phyloP scores from a whole-genome alignment of 2,888 invertebrate species.

The Papilio protenor region DNA sequence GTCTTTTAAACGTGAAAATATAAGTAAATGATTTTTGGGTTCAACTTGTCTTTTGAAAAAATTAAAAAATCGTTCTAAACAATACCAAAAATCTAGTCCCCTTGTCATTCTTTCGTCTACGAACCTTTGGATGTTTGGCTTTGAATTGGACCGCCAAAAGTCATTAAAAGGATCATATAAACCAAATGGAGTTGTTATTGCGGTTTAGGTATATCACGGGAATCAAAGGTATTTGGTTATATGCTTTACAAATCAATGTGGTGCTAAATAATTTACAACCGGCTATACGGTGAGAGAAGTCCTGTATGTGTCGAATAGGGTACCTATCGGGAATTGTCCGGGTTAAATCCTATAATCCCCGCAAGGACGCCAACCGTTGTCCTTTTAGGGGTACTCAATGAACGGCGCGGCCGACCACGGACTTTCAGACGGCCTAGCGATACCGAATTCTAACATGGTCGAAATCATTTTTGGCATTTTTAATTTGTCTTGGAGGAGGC shows the following conservation, averaged over 20 bases:
- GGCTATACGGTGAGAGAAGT: constrained; percentile 44
- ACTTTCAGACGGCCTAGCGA: constrained; percentile 47
- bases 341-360: constrained; percentile 60
- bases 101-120: constrained; percentile 53
- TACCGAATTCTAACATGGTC: constrained; percentile 42
- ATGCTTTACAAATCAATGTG: neutral
- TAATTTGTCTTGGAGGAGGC: constrained; percentile 42
- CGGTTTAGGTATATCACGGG: neutral
- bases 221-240: neutral
- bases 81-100: constrained; percentile 47
- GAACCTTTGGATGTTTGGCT: constrained; percentile 62
- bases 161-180: constrained; percentile 56
- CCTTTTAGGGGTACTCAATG: constrained; percentile 59
- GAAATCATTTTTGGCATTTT: constrained; percentile 40
- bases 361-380: constrained; percentile 58
- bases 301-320: constrained; percentile 51
- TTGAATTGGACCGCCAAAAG: constrained; percentile 65
- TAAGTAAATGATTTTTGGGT: constrained; percentile 48
- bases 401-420: constrained; percentile 59
- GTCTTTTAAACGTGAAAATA: constrained; percentile 47
- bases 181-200: constrained; percentile 50
- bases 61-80: no score
- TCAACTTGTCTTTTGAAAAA: constrained; percentile 42
- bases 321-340: constrained; percentile 56
- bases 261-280: constrained; percentile 42